phyloP scores from a whole-genome alignment of 2,797 vertebrate genomes.

The Sebastes reedi region DNA sequence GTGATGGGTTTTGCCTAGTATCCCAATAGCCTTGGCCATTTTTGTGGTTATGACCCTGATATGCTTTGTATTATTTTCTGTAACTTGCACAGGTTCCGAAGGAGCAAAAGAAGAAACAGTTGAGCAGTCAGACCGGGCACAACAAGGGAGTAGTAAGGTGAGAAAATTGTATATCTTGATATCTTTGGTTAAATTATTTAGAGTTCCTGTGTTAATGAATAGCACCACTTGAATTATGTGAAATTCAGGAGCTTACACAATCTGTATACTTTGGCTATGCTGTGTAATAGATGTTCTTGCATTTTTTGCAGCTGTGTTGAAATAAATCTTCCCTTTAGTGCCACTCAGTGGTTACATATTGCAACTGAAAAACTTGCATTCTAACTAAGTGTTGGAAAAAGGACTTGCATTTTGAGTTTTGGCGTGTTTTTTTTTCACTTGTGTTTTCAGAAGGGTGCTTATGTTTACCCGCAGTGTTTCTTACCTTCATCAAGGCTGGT shows the following conservation, averaged over 20 bases:
- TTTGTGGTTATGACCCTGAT: not conserved
- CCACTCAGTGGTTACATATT: slow-evolving; percentile 45
- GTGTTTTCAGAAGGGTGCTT: slow-evolving; percentile 43
- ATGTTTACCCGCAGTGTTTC: slow-evolving; percentile 80
- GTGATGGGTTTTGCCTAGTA: not conserved
- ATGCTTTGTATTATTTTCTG: not conserved
- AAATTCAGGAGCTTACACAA: not conserved
- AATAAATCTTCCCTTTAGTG: slow-evolving; percentile 5
- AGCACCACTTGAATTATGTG: not conserved
- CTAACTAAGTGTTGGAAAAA: not conserved
- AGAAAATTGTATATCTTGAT: slow-evolving; percentile 8
- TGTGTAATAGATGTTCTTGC: not conserved
- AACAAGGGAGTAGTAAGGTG: slow-evolving; percentile 51
- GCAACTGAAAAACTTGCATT: not conserved
- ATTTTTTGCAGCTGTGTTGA: not conserved
- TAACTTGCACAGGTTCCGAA: slow-evolving; percentile 56
- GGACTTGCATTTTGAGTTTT: not conserved
- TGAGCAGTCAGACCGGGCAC: slow-evolving; percentile 1
- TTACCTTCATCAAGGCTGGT: slow-evolving; percentile 71
- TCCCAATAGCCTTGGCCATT: not conserved
- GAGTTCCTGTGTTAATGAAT: not conserved
- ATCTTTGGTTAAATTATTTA: not conserved
- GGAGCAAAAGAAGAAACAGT: slow-evolving; percentile 5
- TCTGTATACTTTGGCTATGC: not conserved
- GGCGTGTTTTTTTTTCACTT: slow-evolving; percentile 40